These are phyloP conservation scores for Tichodroma muraria DNA, from an alignment of 2,113 vertebrate genomes.

Conservation along the genomic window DNA sequence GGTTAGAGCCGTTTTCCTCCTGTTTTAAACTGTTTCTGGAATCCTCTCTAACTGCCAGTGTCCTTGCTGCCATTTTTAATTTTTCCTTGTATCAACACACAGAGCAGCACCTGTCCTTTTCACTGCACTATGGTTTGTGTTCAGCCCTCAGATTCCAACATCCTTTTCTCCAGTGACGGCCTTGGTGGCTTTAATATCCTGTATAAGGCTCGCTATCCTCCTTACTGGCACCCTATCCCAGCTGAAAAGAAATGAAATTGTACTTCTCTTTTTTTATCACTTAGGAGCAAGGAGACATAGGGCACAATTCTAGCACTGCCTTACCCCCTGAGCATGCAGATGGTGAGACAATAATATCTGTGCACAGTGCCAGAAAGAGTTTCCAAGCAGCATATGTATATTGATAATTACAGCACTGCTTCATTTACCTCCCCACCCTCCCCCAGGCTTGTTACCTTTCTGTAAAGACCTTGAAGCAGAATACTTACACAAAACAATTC, in stretches of 20 bases:
- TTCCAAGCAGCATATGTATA: background rate
- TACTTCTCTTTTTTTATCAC: background rate
- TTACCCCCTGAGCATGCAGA: background rate
- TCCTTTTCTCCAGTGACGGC: background rate
- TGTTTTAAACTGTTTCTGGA: background rate
- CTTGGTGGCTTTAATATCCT: background rate
- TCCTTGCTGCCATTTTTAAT: background rate
- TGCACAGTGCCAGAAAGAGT: background rate
- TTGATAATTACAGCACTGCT: background rate
- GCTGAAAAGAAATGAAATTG: background rate
- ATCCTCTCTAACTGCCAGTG: background rate
- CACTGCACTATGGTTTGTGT: background rate
- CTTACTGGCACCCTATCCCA: background rate
- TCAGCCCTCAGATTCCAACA: background rate
- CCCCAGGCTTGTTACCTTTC: background rate
- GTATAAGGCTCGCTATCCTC: background rate
- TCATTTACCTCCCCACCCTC: background rate
- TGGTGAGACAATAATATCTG: background rate
- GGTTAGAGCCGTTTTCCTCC: conserved; percentile 67
- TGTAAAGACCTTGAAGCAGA: background rate
- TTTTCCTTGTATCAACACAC: background rate
- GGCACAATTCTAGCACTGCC: background rate
- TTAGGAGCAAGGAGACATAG: background rate
- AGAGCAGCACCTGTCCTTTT: background rate
- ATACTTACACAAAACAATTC: background rate